Base-by-base conservation (phyloP, 2,888 invertebrate genomes). In the Ormyrus pomaceus region DNA sequence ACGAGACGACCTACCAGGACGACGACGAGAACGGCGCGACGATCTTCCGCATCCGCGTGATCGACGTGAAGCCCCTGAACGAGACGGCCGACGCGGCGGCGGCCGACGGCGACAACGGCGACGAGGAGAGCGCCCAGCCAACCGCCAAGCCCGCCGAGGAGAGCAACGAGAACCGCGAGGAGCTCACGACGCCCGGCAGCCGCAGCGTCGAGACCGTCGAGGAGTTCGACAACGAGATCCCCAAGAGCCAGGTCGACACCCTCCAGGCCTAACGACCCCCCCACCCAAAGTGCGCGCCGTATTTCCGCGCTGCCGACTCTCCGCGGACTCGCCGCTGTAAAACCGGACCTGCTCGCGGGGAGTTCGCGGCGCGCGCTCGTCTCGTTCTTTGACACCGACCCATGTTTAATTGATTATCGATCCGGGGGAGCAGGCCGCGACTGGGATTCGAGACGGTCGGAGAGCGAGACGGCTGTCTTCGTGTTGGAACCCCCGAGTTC, bases 1-100 rank as follows among this genome's bases (percentile, higher is more conserved):
- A 93, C 86, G 92, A 92, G 84, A 93, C 93, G 1, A 91, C 91
- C 72, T 93, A 92, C 88, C 87, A 88, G 59, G 88, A 90, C 62
- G 90, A 91, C n/a, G 90, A 91, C 82, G 90, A 91, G 50, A 81
- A 84, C 10, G 86, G 87, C 8, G 90, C 89, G 10, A 86, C 91
- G 8, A 86, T 91, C 81, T 89, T 92, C 86, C 91, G 92, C 83
- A 89, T 92, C 1, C 90, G 91, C 56, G 87, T 91, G 1, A 88
- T 92, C 77, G 92, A 92, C 83, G 90, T 92, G 6, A 89, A 90
- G 82, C 92, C 92, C 0, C 87, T 91, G 73, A 86, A 88, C 77
- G 84, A 84, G 4, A 86, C 86, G 9, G 76, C 68, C 69, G 51
- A 45, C 4, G 75, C 62, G 10, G n/a, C 66, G 6, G n/a, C 46